A percentile compares a stretch with the other conserved stretches of the same genome.
phyloP scores from a whole-genome alignment of 2,797 vertebrate genomes.

The Adrianichthys oophorus region DNA sequence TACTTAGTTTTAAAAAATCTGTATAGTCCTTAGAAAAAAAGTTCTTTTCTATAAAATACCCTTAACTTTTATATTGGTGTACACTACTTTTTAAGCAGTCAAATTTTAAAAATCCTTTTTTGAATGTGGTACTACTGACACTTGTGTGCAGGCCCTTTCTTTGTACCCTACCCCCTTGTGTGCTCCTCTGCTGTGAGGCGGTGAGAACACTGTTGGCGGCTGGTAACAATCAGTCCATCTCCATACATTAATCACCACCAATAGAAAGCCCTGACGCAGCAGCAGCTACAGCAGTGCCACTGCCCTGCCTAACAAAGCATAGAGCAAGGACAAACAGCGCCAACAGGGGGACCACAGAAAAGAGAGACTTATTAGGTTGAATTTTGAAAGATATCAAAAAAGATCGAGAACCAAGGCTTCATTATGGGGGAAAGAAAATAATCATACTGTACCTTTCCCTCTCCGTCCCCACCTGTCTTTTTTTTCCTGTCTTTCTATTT shows the following conservation, averaged over 20 bases:
- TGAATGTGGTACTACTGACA: conserved; percentile 9
- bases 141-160: conserved; percentile 16
- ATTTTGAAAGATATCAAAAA: conserved; percentile 39
- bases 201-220: conserved; percentile 91
- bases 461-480: conserved; percentile 64
- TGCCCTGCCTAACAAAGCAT: conserved; percentile 98
- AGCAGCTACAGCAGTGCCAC: conserved; percentile 88
- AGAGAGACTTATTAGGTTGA: conserved; percentile 59
- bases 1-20: no score
- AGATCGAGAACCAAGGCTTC: conserved; percentile 80
- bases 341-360: conserved; percentile 80
- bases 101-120: no score
- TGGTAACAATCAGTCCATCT: conserved; percentile 93
- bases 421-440: conserved; percentile 66
- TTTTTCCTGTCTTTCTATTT: conserved; percentile 52
- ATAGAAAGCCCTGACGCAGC: conserved; percentile 97
- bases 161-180: conserved; percentile 31
- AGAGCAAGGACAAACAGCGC: conserved; percentile 97
- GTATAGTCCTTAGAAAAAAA: no score
- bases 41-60: background rate
- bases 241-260: conserved; percentile 98
- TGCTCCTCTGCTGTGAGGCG: conserved; percentile 74
- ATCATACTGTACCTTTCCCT: conserved; percentile 61
- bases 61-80: background rate
- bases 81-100: background rate